These are phyloP conservation scores for Nothobranchius kuhntae DNA, from an alignment of 2,113 vertebrate species.

Conservation along the genomic window DNA sequence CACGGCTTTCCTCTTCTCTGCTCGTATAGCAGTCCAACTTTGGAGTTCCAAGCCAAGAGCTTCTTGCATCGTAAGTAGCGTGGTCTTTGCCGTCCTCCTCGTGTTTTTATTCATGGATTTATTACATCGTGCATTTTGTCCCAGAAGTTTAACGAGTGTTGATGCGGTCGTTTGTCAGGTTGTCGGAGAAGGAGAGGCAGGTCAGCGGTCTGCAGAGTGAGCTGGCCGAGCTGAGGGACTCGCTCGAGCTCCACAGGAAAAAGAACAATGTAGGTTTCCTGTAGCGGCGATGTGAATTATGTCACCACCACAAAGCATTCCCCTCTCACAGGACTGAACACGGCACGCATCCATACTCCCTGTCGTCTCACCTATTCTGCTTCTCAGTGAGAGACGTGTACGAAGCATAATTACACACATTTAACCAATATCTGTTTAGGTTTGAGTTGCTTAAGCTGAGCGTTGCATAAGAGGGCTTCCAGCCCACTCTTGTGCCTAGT, in stretches of 20 bases:
- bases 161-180: constrained; percentile 68
- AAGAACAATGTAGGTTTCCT: constrained; percentile 94
- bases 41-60: constrained; percentile 65
- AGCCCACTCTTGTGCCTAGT: constrained; percentile 48
- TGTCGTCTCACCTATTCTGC: constrained; percentile 13
- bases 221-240: constrained; percentile 83
- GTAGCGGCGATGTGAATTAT: neutral
- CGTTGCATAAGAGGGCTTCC: constrained; percentile 57
- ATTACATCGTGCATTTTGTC: neutral
- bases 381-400: constrained; percentile 19
- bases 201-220: constrained; percentile 82
- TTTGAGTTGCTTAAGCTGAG: constrained; percentile 39
- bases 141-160: neutral
- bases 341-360: constrained; percentile 23
- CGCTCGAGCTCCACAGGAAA: constrained; percentile 91
- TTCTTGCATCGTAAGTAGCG: constrained; percentile 73
- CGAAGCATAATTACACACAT: constrained; percentile 29
- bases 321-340: constrained; percentile 21
- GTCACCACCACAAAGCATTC: constrained; percentile 19
- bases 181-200: constrained; percentile 86
- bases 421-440: constrained; percentile 43
- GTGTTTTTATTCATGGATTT: neutral
- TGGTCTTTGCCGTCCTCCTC: neutral
- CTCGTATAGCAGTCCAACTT: constrained; percentile 50
- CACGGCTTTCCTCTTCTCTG: neutral